phyloP scores from a whole-genome alignment of 1,140 invertebrate species.

The Nephila pilipes region DNA sequence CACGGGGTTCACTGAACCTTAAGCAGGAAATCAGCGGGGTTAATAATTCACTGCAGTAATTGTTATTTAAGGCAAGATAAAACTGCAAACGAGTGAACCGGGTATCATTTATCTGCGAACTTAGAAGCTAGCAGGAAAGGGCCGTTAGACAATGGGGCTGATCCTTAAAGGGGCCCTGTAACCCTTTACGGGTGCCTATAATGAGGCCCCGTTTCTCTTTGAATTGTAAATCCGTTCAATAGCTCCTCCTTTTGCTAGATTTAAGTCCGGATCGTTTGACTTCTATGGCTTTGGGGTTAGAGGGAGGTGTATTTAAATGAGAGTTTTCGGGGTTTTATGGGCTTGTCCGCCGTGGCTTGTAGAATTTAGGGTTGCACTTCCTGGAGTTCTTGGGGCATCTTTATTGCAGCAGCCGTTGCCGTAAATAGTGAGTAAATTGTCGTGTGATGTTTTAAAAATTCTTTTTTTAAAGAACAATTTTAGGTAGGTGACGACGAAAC shows the following conservation, averaged over 20 bases:
- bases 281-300: not conserved
- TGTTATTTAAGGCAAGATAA: slow-evolving; percentile 45
- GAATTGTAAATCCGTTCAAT: not conserved
- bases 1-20: slow-evolving; percentile 17
- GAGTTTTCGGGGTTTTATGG: slow-evolving; percentile 39
- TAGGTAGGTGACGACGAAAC: no score
- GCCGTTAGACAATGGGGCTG: slow-evolving; percentile 14
- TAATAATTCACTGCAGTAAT: slow-evolving; percentile 60
- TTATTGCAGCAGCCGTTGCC: not conserved
- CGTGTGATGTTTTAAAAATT: not conserved
- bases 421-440: slow-evolving; percentile 5
- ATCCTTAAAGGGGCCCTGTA: not conserved
- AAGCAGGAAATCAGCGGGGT: slow-evolving; percentile 50
- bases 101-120: not conserved
- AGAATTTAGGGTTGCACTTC: not conserved
- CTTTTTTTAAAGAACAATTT: no score
- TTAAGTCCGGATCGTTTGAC: slow-evolving; percentile 21
- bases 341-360: slow-evolving; percentile 9
- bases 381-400: not conserved
- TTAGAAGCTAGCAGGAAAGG: not conserved
- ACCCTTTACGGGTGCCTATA: not conserved
- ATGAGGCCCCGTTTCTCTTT: slow-evolving; percentile 19
- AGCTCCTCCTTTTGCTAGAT: not conserved
- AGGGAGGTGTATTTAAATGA: slow-evolving; percentile 48
- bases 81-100: not conserved